Base-by-base conservation (phyloP, 1,140 invertebrate species). In the Ooceraea biroi region DNA sequence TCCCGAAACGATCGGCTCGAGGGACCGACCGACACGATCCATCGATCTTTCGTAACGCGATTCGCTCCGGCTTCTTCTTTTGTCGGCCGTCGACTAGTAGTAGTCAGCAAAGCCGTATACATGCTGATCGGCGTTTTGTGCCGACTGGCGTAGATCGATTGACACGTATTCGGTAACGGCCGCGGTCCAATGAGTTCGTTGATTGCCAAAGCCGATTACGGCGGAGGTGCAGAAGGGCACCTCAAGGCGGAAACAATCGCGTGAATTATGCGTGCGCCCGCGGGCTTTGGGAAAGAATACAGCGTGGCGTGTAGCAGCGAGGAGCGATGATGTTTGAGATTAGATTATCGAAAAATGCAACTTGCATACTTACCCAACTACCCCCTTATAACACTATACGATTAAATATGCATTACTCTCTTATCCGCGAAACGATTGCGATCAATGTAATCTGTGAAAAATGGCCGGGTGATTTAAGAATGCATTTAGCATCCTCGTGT, bases 121-220 rank as follows among this genome's bases (percentile, higher is more conserved):
- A 27, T 69, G 65, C 36, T 57, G 76, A 80, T 80, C 63, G 76
- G 65, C 65, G 69, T 80, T 80, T 80, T 80, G 65, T 71, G 50
- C 76, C 50, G 63, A 78, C 63, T 80, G 65, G 65, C 65, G 57
- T 80, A 80, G 50, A 80, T 80, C 76, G 76, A 80, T 80, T 71
- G 76, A 80, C 66, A 80, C 76, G 65, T 80, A 80, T 80, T 80
- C 65, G 46, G 76, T 80, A 69, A 80, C 76, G 25, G 58, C 50
- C 36, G 27, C 25, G 14, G 19, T 12, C 76, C 76, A 71, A 69
- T 80, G 36, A 78, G 50, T 63, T 78, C 57, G 76, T 69, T 69
- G 76, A 80, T 80, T 65, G 76, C 8, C 22, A 80, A 80, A 80
- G 25, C 41, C 36, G 65, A 80, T 80, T 80, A 80, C 57, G 30